A percentile compares a stretch with the other conserved stretches of the same genome.
Conservation (phyloP, 64 coral and sea anemone genomes). For the Pocillopora verrucosa region DNA sequence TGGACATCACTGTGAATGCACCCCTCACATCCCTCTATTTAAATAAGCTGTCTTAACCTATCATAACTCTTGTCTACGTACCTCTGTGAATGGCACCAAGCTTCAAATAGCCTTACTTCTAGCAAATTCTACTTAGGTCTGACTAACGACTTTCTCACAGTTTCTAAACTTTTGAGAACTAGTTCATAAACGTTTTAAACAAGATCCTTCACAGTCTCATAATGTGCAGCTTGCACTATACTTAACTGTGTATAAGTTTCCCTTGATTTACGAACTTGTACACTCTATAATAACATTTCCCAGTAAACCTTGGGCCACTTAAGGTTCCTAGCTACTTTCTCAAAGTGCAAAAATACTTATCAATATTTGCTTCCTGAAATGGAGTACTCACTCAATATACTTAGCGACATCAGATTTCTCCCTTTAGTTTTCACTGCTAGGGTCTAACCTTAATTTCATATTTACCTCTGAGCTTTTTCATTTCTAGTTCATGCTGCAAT, state of each 20-base stretch:
- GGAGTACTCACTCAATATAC: no score
- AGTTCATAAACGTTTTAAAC: conserved; percentile 63
- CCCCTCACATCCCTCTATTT: conserved; percentile 48
- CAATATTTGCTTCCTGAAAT: no score
- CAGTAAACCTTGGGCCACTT: conserved; percentile 51
- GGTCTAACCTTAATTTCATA: no score
- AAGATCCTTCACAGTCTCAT: conserved; percentile 58
- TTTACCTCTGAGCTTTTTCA: no score
- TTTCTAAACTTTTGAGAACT: conserved; percentile 61
- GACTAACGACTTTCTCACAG: conserved; percentile 4
- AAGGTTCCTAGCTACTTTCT: not conserved
- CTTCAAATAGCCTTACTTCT: conserved; percentile 44
- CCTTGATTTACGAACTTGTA: conserved; percentile 29
- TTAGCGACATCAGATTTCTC: no score
- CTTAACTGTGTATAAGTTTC: conserved; percentile 50
- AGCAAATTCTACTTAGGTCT: conserved; percentile 57
- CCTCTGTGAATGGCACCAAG: conserved; percentile 51
- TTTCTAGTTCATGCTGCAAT: no score
- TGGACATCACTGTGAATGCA: no score
- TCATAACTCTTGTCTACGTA: conserved; percentile 33
- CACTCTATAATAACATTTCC: conserved; percentile 48
- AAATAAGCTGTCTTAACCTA: conserved; percentile 17
- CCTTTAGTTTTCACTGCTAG: no score
- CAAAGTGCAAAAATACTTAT: no score
- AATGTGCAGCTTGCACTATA: conserved; percentile 45